phyloP scores from a whole-genome alignment of 2,797 vertebrate genomes.

The Phrynocephalus forsythii region DNA sequence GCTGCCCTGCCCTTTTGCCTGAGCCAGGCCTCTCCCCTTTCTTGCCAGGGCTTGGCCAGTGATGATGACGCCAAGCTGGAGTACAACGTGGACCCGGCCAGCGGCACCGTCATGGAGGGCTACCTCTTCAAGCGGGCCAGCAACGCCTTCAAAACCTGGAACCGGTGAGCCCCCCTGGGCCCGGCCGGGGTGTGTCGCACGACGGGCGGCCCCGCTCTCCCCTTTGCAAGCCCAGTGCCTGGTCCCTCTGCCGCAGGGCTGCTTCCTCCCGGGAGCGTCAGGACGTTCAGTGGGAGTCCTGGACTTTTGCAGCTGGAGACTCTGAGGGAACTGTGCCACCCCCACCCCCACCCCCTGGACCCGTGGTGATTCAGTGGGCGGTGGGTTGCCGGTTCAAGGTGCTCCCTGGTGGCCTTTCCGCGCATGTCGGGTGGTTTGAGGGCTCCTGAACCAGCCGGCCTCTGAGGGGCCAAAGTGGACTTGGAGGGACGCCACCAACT shows the following conservation, averaged over 20 bases:
- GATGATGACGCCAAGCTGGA: conserved; percentile 97
- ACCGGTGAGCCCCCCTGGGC: conserved; percentile 83
- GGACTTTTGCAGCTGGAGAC: no score
- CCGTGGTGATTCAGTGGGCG: no score
- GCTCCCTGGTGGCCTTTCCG: background rate
- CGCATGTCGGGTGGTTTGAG: no score
- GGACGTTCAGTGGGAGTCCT: background rate
- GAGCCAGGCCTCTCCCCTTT: conserved; percentile 43
- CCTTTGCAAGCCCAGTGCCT: conserved; percentile 5
- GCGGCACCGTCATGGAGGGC: conserved; percentile 97
- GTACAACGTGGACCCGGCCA: conserved; percentile 94
- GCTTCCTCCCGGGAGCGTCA: no score
- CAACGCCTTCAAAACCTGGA: conserved; percentile 99
- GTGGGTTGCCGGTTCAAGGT: no score
- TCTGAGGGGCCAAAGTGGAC: no score
- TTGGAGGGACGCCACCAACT: no score
- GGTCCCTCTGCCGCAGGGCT: background rate
- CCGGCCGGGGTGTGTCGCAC: background rate
- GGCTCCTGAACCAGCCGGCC: no score
- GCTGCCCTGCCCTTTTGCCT: background rate
- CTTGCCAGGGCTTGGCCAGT: conserved; percentile 90
- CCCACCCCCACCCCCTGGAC: no score
- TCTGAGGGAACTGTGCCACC: no score
- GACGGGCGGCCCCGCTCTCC: rapidly evolving
- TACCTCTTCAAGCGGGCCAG: conserved; percentile 98